These are phyloP conservation scores for Linnaemya vulpina DNA, from an alignment of 2,888 invertebrate genomes.

Conservation along the genomic window DNA sequence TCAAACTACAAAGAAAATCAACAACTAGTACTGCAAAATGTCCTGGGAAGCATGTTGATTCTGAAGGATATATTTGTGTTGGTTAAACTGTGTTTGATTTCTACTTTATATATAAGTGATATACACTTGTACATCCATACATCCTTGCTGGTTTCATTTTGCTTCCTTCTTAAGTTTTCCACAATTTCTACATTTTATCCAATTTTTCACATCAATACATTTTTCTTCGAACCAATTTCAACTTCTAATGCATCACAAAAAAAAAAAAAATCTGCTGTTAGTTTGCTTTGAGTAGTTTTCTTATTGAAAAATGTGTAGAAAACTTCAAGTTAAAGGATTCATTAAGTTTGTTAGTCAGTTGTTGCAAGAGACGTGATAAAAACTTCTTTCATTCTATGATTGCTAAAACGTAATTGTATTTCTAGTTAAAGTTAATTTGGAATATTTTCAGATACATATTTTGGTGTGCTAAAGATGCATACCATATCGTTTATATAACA, in stretches of 20 bases:
- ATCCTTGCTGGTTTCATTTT: slow-evolving; percentile 8
- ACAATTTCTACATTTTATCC: slow-evolving; percentile 54
- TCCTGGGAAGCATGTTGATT: slow-evolving; percentile 43
- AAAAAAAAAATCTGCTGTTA: slow-evolving; percentile 21
- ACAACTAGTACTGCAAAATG: slow-evolving; percentile 1
- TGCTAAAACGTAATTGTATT: slow-evolving; percentile 61
- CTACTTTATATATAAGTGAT: slow-evolving; percentile 6
- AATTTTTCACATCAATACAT: slow-evolving; percentile 68
- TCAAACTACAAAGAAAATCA: slow-evolving; percentile 1
- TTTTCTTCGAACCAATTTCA: slow-evolving; percentile 55
- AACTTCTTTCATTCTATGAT: slow-evolving; percentile 59
- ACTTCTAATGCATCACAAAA: slow-evolving; percentile 25
- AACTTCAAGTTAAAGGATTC: slow-evolving; percentile 73
- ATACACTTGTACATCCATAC: neutral
- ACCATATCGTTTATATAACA: neutral
- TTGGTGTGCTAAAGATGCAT: neutral
- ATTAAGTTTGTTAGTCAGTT: slow-evolving; percentile 74
- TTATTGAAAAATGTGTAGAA: slow-evolving; percentile 52
- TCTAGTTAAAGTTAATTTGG: slow-evolving; percentile 50
- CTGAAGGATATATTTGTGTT: slow-evolving; percentile 39
- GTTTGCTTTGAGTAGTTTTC: slow-evolving; percentile 42
- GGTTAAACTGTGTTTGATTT: slow-evolving; percentile 47
- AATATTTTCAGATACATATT: slow-evolving; percentile 13
- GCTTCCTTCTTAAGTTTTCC: slow-evolving; percentile 16
- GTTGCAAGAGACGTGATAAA: slow-evolving; percentile 72